Conservation (phyloP, 1,140 invertebrate species). For the Pseudomyrmex pallidus region DNA sequence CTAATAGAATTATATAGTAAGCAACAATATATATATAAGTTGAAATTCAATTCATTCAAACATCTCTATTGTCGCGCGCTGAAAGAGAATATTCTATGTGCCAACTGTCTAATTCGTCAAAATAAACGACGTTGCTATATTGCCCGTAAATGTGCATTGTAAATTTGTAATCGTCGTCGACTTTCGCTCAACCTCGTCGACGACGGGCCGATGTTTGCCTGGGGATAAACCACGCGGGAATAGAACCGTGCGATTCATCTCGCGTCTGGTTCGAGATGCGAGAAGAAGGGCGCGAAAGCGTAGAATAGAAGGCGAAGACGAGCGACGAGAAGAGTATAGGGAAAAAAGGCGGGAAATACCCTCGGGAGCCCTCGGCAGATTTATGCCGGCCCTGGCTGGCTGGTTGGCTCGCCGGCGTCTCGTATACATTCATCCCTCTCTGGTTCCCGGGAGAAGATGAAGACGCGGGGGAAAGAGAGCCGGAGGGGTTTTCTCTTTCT, state of each 20-base stretch:
- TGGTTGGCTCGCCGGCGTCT: slow-evolving; percentile 68
- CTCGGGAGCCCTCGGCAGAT: slow-evolving; percentile 83
- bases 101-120: not conserved
- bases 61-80: too few relatives aligned
- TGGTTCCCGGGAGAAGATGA: slow-evolving; percentile 23
- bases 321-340: slow-evolving; percentile 53
- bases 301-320: slow-evolving; percentile 47
- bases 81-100: too few relatives aligned
- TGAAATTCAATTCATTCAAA: slow-evolving; percentile 25
- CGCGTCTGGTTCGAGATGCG: slow-evolving; percentile 69
- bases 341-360: slow-evolving; percentile 81
- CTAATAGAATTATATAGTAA: too few relatives aligned
- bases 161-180: slow-evolving; percentile 56
- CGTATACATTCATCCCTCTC: slow-evolving; percentile 70
- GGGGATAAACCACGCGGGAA: slow-evolving; percentile 80
- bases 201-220: slow-evolving; percentile 64
- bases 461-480: not conserved
- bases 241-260: slow-evolving; percentile 83
- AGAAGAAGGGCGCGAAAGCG: slow-evolving; percentile 63
- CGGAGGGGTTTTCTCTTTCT: slow-evolving; percentile 11
- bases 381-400: slow-evolving; percentile 81
- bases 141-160: slow-evolving; percentile 33
- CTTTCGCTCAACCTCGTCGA: slow-evolving; percentile 56
- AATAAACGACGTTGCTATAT: not conserved
- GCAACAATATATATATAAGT: not conserved